These are phyloP conservation scores for Stegana nigrithorax DNA, from an alignment of 2,888 invertebrate species.

Conservation along the genomic window DNA sequence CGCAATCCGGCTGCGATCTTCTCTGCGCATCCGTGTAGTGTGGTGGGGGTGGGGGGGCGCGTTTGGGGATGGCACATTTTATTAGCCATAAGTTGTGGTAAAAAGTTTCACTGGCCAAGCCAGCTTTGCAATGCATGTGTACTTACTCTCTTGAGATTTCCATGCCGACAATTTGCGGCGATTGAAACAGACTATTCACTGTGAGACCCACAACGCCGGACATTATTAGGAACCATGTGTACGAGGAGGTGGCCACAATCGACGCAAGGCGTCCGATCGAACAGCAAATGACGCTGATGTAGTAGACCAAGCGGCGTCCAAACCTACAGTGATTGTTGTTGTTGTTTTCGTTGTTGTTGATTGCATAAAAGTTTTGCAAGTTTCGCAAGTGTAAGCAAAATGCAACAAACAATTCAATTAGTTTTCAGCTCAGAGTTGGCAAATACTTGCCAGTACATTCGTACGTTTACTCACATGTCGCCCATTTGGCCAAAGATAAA, in stretches of 20 bases:
- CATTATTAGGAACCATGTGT: constrained; percentile 68
- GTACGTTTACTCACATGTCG: constrained; percentile 70
- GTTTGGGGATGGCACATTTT: constrained; percentile 1
- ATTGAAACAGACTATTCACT: constrained; percentile 69
- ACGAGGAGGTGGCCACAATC: constrained; percentile 66
- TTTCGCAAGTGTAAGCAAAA: no score
- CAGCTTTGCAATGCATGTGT: no score
- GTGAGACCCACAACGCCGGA: constrained; percentile 69
- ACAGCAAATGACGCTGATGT: constrained; percentile 68
- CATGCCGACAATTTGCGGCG: constrained; percentile 71
- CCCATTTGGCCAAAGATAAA: constrained; percentile 72
- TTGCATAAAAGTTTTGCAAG: no score
- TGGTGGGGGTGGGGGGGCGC: no score
- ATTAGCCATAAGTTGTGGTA: constrained; percentile 28
- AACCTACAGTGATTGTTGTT: no score
- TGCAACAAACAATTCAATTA: constrained; percentile 23
- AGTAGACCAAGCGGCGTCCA: constrained; percentile 70
- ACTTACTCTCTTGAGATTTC: constrained; percentile 71
- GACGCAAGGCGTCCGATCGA: constrained; percentile 68
- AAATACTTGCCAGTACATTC: background rate
- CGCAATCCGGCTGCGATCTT: constrained; percentile 70
- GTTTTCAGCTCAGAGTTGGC: background rate
- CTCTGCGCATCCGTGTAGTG: constrained; percentile 45
- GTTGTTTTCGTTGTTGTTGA: no score
- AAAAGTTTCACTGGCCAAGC: constrained; percentile 26